These are phyloP conservation scores for Autographa gamma DNA, from an alignment of 2,888 invertebrate genomes.

Conservation along the genomic window DNA sequence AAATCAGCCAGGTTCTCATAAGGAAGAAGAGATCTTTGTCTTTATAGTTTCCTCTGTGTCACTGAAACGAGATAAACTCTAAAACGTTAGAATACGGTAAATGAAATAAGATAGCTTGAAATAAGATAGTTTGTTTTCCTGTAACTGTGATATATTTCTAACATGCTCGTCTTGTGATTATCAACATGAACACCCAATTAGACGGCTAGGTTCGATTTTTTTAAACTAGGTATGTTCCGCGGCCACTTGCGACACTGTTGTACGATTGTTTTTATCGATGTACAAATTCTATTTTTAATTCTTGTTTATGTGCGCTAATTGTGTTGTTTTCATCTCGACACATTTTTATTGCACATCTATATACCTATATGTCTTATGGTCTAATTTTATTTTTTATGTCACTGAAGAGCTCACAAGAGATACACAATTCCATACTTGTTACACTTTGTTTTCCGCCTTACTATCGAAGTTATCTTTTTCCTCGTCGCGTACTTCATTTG, in stretches of 20 bases:
- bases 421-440: no score
- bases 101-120: constrained; percentile 11
- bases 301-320: neutral
- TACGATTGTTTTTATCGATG: neutral
- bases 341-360: no score
- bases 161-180: neutral
- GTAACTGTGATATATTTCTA: neutral
- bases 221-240: neutral
- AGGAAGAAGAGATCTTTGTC: neutral
- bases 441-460: neutral
- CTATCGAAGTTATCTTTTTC: neutral
- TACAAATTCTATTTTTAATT: neutral
- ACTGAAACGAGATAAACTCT: neutral
- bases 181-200: neutral
- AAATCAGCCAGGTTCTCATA: neutral
- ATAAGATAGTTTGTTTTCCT: constrained; percentile 6
- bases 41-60: no score
- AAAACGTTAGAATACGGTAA: neutral
- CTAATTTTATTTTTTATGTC: no score
- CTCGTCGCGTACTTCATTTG: neutral
- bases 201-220: neutral
- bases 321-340: no score
- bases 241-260: neutral
- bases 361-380: no score
- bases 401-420: no score